phyloP scores from a whole-genome alignment of 2,113 vertebrate genomes.

The Xiphophorus maculatus region DNA sequence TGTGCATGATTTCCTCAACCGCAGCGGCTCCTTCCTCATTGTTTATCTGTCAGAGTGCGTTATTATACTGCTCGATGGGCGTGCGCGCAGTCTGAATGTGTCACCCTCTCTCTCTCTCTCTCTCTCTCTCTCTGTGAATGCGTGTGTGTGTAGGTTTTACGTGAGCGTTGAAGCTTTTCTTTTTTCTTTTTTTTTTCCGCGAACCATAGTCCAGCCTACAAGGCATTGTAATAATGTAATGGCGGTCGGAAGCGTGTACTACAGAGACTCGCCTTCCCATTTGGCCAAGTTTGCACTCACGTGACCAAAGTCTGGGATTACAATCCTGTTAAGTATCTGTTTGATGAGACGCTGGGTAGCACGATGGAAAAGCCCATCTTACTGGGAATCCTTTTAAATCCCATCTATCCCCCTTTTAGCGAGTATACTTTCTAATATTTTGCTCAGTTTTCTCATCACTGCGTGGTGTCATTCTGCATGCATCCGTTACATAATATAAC shows the following conservation, averaged over 20 bases:
- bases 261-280: slow-evolving; percentile 78
- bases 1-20: slow-evolving; percentile 37
- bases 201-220: slow-evolving; percentile 70
- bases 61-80: slow-evolving; percentile 62
- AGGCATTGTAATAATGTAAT: slow-evolving; percentile 79
- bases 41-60: slow-evolving; percentile 58
- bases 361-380: slow-evolving; percentile 29
- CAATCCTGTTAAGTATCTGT: slow-evolving; percentile 57
- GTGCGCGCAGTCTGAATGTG: slow-evolving; percentile 42
- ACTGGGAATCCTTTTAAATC: neutral
- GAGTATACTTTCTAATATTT: neutral
- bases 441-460: slow-evolving; percentile 1
- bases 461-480: slow-evolving; percentile 41
- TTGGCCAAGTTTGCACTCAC: slow-evolving; percentile 77
- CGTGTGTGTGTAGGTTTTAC: slow-evolving; percentile 50
- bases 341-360: slow-evolving; percentile 48
- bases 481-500: slow-evolving; percentile 55
- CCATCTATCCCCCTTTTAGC: neutral
- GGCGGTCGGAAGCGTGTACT: slow-evolving; percentile 77
- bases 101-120: slow-evolving; percentile 1
- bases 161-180: slow-evolving; percentile 54
- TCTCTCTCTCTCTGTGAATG: neutral
- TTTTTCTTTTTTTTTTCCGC: slow-evolving; percentile 17
- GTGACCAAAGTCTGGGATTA: slow-evolving; percentile 78
- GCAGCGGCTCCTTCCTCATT: slow-evolving; percentile 47